Evolutionary conservation across 2,113 vertebrate genomes (phyloP), one percentile per base, ranked within the genome.

Genomic region (Fulica atra): DNA sequence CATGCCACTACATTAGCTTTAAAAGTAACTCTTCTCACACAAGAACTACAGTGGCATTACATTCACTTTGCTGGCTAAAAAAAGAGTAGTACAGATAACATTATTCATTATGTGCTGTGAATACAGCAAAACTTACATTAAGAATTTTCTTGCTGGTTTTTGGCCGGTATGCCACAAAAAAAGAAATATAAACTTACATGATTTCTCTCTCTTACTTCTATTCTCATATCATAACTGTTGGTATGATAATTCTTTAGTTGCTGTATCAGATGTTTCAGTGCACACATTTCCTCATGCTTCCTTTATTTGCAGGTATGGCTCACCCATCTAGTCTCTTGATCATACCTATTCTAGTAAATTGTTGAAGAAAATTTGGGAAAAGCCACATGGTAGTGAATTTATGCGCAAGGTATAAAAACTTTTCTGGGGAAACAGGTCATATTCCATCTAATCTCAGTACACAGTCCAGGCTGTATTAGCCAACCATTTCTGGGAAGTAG

Each of bases 401-500:
- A 40, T 1, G 0, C 16, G 3, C 4, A 36, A 26, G 3, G 0
- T 40, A 3, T 70, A 24, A 80, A 92, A 81, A 36, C 0, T 31
- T 76, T 11, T 38, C 20, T 53, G 26, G 26, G 26, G 11, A 85
- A 88, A 56, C 3, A 0, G 3, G 3, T 56, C 21, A 88, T 72
- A 53, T 80, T 86, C 44, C 15, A 23, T 38, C 4, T 44, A 64
- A 89, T 15, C 31, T 44, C 28, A 60, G 12, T 56, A 19, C 3
- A 25, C 1, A 33, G n/a, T 36, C 13, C 12, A 64, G 25, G 12
- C 1, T 80, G 79, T 68, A 42, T 16, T 38, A 76, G 6, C 48
- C 10, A 46, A 40, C 4, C 76, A 48, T 23, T 60, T 7, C 11
- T 64, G 19, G 7, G 10, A 69, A 88, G 10, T 10, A 38, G 84